Evolutionary conservation across 2,113 vertebrate genomes (phyloP).

Genomic region (Dinomys branickii): DNA sequence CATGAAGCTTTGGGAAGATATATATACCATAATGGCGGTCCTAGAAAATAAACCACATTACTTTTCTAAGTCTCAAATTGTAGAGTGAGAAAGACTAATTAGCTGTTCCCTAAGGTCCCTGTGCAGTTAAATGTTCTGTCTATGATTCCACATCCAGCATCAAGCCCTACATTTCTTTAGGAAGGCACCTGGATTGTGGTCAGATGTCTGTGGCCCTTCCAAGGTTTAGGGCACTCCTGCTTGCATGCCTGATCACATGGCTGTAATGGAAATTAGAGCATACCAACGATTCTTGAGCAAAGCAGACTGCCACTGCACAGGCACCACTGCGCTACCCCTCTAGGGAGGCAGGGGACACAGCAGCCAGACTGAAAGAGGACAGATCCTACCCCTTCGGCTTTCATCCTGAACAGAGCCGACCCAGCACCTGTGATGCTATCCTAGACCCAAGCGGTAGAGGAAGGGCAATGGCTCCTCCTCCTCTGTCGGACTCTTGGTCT

Average conservation of each 20-base stretch:
- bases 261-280: background rate
- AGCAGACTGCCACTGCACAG: background rate
- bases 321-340: too few relatives aligned
- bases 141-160: background rate
- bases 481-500: background rate
- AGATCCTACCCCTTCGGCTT: too few relatives aligned
- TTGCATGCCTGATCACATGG: accelerated
- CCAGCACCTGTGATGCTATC: too few relatives aligned
- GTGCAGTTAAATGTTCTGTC: too few relatives aligned
- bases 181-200: background rate
- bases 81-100: background rate
- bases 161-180: background rate
- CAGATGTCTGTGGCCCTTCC: background rate
- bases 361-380: background rate
- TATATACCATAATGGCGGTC: background rate
- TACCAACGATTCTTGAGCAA: background rate
- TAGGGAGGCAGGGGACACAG: background rate
- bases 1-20: background rate
- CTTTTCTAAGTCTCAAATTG: background rate
- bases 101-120: background rate
- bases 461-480: accelerated
- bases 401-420: background rate
- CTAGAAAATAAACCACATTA: background rate
- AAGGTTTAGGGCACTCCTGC: background rate
- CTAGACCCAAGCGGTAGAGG: background rate